phyloP scores from a whole-genome alignment of 2,113 vertebrate genomes.

The Nettapus auritus region DNA sequence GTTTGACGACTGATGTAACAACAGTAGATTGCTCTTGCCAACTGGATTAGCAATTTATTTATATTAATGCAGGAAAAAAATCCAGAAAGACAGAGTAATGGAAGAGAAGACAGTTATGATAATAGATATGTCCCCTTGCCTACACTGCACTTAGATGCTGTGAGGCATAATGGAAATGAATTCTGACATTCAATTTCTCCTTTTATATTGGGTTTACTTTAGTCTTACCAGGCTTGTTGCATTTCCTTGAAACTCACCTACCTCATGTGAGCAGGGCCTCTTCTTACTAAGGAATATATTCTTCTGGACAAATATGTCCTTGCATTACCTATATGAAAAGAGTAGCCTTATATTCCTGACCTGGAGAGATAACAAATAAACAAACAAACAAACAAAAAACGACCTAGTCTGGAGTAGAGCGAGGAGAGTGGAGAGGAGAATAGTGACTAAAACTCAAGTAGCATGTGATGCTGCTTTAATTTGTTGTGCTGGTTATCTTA shows the following conservation, averaged over 20 bases:
- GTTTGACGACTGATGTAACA: background rate
- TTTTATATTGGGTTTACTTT: background rate
- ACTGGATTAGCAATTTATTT: background rate
- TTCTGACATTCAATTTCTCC: background rate
- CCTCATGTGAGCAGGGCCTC: background rate
- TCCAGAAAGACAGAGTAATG: background rate
- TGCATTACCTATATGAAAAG: background rate
- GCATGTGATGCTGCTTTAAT: background rate
- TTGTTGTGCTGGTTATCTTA: background rate
- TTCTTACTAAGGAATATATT: background rate
- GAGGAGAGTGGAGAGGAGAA: background rate
- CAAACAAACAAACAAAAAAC: background rate
- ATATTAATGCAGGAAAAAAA: background rate
- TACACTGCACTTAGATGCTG: background rate
- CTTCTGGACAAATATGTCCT: background rate
- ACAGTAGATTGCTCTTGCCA: background rate
- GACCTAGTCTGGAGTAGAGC: background rate
- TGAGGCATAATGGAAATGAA: background rate
- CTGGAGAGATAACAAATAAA: background rate
- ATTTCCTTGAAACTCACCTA: background rate
- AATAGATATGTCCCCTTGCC: background rate
- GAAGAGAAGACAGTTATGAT: background rate
- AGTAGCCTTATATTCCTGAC: background rate
- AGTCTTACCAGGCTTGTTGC: background rate
- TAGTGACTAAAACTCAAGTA: background rate